Percentiles rank a stretch among this genome's conserved stretches.
phyloP scores from a whole-genome alignment of 2,888 invertebrate genomes.

The Palloptera scutellata region DNA sequence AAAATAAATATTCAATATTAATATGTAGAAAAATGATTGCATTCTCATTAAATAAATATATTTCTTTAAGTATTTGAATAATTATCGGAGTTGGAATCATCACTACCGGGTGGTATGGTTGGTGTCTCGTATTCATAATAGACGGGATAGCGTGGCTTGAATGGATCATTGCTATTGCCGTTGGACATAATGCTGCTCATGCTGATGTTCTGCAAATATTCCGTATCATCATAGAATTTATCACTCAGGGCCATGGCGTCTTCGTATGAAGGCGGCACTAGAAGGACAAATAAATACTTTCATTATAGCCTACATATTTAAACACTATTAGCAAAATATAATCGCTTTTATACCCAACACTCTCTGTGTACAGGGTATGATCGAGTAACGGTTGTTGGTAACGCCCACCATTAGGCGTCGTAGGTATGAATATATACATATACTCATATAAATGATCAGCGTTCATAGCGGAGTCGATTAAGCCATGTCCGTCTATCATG shows the following conservation, averaged over 20 bases:
- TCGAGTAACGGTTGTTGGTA: too few species aligned
- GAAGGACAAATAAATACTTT: slow-evolving; percentile 17
- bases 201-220: slow-evolving; percentile 59
- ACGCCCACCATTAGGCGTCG: too few species aligned
- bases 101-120: slow-evolving; percentile 64
- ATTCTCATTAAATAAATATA: slow-evolving; percentile 22
- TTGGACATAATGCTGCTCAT: slow-evolving; percentile 58
- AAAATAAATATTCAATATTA: too few species aligned
- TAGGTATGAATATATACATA: too few species aligned
- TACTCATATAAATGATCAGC: too few species aligned
- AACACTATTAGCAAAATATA: too few species aligned
- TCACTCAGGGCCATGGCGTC: slow-evolving; percentile 63
- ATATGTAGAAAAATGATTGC: slow-evolving; percentile 9
- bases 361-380: too few species aligned
- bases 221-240: slow-evolving; percentile 60
- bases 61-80: neutral
- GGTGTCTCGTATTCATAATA: slow-evolving; percentile 63
- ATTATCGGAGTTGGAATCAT: slow-evolving; percentile 55
- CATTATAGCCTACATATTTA: too few species aligned
- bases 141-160: slow-evolving; percentile 63
- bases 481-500: too few species aligned
- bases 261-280: slow-evolving; percentile 63
- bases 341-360: too few species aligned
- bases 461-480: too few species aligned
- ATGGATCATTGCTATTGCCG: slow-evolving; percentile 54